Base-by-base conservation (phyloP, 2,797 vertebrate species). In the Coregonus suidteri region DNA sequence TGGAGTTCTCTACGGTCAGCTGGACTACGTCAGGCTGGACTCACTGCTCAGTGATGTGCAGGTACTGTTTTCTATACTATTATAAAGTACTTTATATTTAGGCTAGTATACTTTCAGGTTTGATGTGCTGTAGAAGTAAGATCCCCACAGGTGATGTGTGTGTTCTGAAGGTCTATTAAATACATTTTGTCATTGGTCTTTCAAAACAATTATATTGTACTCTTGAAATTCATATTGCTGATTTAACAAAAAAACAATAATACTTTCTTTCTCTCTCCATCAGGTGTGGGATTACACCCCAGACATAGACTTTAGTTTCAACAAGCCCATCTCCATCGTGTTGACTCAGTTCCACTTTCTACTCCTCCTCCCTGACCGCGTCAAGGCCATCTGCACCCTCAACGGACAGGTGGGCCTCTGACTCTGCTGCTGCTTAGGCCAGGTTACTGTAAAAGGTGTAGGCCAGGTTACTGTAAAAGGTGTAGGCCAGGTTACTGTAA, bases 341-440 rank as follows among this genome's bases (percentile, higher is more conserved):
- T 91, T 99, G 84, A 99, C 98, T 1, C 97, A 99, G 93, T 99
- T 99, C 82, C 98, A 99, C 89, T 99, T 99, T 89, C 91, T 99
- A 62, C 92, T 99, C 84, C 87, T 99, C 68, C 93, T 99, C 72
- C 93, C 94, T 0, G 98, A 99, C 88, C 90, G 96, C 0, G 95
- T 99, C 52, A 98, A 97, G 76, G 97, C 98, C 4, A 95, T 99
- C 51, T 99, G 98, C 89, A 99, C 96, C 0, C 89, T 99, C 78
- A 99, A 99, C 0, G 98, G 97, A 0, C 96, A 99, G 86, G 95
- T 97, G 53, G 97, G 20, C 3, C 25, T 25, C 25, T 25, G 25
- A 25, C 25, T 25, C 25, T 25, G 25, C 25, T 25, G 25, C 25
- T 25, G 25, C 25, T 25, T 25, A 37, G 35, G 35, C 35, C 41